phyloP scores from a whole-genome alignment of 2,113 vertebrate genomes.

The Pithys albifrons region DNA sequence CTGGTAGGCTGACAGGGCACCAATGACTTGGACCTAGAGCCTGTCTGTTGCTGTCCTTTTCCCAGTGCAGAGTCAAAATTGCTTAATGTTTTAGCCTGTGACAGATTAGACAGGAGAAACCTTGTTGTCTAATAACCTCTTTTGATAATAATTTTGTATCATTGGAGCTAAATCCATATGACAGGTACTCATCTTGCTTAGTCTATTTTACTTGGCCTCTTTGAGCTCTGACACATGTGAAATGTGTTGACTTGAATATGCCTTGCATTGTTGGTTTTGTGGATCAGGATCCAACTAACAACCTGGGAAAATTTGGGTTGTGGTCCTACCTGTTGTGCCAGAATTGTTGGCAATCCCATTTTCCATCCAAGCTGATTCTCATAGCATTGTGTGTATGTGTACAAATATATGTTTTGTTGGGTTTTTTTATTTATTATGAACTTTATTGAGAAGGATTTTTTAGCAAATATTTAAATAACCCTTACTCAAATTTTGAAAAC shows the following conservation, averaged over 20 bases:
- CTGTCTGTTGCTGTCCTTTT: background rate
- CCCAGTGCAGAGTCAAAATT: background rate
- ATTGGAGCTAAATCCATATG: background rate
- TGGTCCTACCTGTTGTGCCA: background rate
- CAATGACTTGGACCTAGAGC: background rate
- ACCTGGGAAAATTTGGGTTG: background rate
- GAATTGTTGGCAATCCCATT: background rate
- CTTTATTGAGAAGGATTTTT: background rate
- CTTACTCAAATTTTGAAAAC: background rate
- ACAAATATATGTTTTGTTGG: background rate
- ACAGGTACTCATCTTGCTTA: background rate
- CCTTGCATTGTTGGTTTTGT: background rate
- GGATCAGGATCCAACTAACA: background rate
- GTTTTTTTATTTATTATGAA: background rate
- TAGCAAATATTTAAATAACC: background rate
- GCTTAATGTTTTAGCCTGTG: background rate
- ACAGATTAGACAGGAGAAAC: slow-evolving; percentile 6
- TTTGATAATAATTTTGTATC: background rate
- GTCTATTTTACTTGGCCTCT: background rate
- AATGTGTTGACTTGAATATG: background rate
- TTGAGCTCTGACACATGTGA: background rate
- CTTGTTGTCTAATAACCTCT: background rate
- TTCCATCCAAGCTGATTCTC: background rate
- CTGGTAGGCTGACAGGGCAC: background rate
- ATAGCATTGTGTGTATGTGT: background rate